These are phyloP conservation scores for Digitonthophagus gazella DNA, from an alignment of 2,888 invertebrate genomes.

Conservation along the genomic window DNA sequence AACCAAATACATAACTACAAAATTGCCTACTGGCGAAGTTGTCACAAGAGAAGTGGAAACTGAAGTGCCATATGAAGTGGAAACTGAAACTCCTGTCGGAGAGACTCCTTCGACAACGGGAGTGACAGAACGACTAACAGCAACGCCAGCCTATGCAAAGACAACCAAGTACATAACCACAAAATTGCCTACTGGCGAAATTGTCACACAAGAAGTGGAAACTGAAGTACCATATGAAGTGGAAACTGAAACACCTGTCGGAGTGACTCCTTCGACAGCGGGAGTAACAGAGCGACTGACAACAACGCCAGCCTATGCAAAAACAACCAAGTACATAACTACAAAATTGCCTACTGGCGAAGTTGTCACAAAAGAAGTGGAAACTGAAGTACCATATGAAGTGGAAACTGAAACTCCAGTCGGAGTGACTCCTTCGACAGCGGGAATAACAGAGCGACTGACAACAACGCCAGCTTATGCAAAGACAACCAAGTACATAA, in stretches of 20 bases:
- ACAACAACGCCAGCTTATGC: neutral
- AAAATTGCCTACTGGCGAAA: neutral
- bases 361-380: neutral
- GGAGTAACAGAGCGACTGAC: neutral
- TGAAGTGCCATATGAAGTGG: neutral
- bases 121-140: too few species aligned
- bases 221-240: neutral
- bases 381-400: neutral
- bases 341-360: neutral
- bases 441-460: neutral
- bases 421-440: neutral
- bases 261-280: too few species aligned
- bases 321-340: constrained; percentile 21
- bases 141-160: too few species aligned
- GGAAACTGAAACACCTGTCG: neutral
- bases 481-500: neutral
- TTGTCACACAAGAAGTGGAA: neutral
- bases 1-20: neutral
- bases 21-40: neutral
- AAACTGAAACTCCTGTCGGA: neutral
- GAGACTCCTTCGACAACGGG: neutral
- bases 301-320: constrained; percentile 12
- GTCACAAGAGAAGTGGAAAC: neutral
- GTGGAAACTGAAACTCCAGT: constrained; percentile 17
- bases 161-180: neutral